A percentile compares a stretch with the other conserved stretches of the same genome.
Evolutionary conservation across 2,888 invertebrate species (phyloP).

Genomic region (Xiphydria camelus): DNA sequence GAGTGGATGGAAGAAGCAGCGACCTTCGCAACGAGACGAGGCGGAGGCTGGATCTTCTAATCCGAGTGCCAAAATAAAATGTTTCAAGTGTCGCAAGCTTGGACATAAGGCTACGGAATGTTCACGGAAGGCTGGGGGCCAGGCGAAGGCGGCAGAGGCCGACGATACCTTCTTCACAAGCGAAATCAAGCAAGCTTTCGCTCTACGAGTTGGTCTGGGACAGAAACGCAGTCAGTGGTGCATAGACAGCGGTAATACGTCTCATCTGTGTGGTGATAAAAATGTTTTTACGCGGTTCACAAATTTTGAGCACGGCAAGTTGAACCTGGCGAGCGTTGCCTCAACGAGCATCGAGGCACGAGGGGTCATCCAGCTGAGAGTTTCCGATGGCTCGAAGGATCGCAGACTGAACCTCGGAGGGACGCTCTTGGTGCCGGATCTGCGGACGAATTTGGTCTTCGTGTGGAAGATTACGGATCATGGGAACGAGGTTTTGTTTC

Average conservation of each 20-base stretch:
- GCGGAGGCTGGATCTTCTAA: background rate
- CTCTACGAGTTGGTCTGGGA: background rate
- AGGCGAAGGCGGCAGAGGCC: slow-evolving; percentile 3
- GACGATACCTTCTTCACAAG: slow-evolving; percentile 4
- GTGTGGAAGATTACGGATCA: slow-evolving; percentile 13
- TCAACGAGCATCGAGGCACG: slow-evolving; percentile 4
- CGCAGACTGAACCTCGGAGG: background rate
- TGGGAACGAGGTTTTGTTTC: slow-evolving; percentile 8
- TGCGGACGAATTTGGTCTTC: slow-evolving; percentile 12
- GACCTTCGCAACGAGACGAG: background rate
- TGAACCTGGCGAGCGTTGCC: slow-evolving; percentile 10
- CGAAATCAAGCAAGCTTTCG: background rate
- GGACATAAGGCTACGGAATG: too few species aligned
- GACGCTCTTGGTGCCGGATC: slow-evolving; percentile 7
- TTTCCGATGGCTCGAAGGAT: slow-evolving; percentile 1
- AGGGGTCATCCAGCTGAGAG: slow-evolving; percentile 1
- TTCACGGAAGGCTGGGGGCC: too few species aligned
- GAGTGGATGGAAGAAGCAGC: slow-evolving; percentile 2
- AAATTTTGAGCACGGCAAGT: background rate
- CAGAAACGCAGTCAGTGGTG: slow-evolving; percentile 4
- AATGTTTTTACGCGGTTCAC: slow-evolving; percentile 1
- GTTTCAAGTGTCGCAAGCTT: slow-evolving; percentile 7
- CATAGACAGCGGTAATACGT: slow-evolving; percentile 14
- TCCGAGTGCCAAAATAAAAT: too few species aligned
- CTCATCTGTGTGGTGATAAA: slow-evolving; percentile 11